These are phyloP conservation scores for Muscicapa striata DNA, from an alignment of 2,797 vertebrate species.

Conservation along the genomic window DNA sequence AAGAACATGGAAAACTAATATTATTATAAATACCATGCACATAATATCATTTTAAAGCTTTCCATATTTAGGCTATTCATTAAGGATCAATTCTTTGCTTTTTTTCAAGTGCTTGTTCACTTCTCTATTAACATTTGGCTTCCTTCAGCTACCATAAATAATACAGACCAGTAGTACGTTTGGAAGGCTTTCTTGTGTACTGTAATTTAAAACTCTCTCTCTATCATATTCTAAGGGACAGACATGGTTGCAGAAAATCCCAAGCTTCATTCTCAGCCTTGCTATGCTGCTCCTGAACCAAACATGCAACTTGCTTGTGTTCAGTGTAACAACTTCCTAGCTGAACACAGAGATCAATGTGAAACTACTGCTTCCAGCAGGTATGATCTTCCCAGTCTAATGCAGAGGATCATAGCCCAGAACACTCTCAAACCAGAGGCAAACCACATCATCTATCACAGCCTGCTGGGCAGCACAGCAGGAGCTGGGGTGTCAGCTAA, in stretches of 20 bases:
- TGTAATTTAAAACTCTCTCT: background rate
- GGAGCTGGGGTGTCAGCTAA: background rate
- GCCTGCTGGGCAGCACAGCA: background rate
- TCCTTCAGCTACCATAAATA: background rate
- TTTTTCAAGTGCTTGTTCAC: background rate
- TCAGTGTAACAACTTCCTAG: background rate
- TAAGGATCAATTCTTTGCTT: background rate
- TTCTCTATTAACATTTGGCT: background rate
- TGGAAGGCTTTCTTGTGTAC: background rate
- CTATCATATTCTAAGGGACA: background rate
- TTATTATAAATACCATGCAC: background rate
- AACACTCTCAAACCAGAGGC: background rate
- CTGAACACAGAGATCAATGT: background rate
- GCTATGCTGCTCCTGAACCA: background rate
- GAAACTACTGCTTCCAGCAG: background rate
- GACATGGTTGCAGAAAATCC: background rate
- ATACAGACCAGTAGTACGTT: background rate
- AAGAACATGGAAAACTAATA: background rate
- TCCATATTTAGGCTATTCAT: background rate
- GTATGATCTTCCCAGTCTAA: background rate
- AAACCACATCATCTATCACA: background rate
- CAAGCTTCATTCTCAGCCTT: background rate
- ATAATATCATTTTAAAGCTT: background rate
- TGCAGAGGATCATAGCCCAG: background rate
- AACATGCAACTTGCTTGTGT: background rate